A percentile compares a stretch with the other conserved stretches of the same genome.
Conservation (phyloP, 2,113 vertebrate species). For the Ammospiza nelsoni region DNA sequence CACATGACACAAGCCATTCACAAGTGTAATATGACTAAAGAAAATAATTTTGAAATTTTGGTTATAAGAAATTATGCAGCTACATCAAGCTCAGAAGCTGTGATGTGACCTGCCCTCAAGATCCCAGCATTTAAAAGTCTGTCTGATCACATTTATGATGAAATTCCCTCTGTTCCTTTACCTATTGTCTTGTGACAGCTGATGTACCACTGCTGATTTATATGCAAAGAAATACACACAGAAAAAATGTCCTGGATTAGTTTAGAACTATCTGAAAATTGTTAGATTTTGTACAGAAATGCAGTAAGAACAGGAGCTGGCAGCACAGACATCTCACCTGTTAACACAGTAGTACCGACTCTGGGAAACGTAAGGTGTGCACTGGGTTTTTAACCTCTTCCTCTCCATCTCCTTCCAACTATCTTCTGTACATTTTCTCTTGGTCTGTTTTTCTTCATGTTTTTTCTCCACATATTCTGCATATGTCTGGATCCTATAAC, state of each 20-base stretch:
- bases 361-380: conserved; percentile 53
- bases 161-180: not conserved
- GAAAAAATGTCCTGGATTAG: not conserved
- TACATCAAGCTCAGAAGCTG: not conserved
- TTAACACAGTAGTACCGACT: conserved; percentile 61
- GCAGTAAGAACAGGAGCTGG: not conserved
- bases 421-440: conserved; percentile 86
- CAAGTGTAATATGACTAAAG: not conserved
- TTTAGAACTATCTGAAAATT: not conserved
- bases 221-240: not conserved
- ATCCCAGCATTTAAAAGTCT: not conserved
- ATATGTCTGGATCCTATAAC: conserved; percentile 96
- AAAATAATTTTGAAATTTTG: not conserved
- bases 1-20: not conserved
- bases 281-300: not conserved
- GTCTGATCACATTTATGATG: rapidly evolving
- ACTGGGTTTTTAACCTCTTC: conserved; percentile 72
- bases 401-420: conserved; percentile 85
- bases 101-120: not conserved
- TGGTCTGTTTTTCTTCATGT: conserved; percentile 80
- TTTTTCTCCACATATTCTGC: conserved; percentile 89
- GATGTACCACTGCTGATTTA: not conserved
- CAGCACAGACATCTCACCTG: conserved; percentile 63
- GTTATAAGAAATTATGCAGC: not conserved
- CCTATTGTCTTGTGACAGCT: not conserved